Base-by-base conservation (phyloP, 2,888 invertebrate species). In the Diarsia brunnea region DNA sequence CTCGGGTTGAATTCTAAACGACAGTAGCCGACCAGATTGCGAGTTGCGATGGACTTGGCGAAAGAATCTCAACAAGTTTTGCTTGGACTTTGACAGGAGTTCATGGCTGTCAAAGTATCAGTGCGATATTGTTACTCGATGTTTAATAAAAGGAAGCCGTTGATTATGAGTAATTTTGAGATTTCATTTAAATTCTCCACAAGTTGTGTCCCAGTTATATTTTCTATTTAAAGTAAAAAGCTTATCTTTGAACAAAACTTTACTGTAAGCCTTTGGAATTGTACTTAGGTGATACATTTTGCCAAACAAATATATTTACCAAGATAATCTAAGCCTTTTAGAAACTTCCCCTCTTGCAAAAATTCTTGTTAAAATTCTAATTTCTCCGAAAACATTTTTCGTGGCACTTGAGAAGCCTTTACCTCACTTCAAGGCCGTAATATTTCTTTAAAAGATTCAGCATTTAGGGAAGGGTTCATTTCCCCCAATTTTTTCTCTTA, bases 1-100 rank as follows among this genome's bases (percentile, higher is more conserved):
- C 89, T 87, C 76, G 84, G 82, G 83, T 84, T 88, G 88, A 92
- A 92, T 92, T 90, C 88, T 90, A 90, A 92, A 90, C 90, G 91
- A 90, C 87, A 88, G 85, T 85, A 82, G 77, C 81, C 83, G 78
- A 85, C 85, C 82, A 84, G 88, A 89, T 87, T 82, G 87, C 78
- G 82, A 85, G 84, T 78, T 81, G 58, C 78, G 55, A 79, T 67
- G 63, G 66, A 81, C 82, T 87, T 79, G 49, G 69, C 27, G 66
- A 73, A 83, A 86, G 88, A 84, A 88, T 87, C 79, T 84, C 69
- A 75, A 79, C 77, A 81, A 88, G 78, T 82, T 88, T 80, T 80
- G 72, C 67, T 78, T 64, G 58, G 61, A 75, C n/a, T 81, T 80
- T 81, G 80, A 82, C 79, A 79, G 43, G 75, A 81, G 58, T 63